phyloP scores from a whole-genome alignment of 2,888 invertebrate genomes.

The Ophraella communa region DNA sequence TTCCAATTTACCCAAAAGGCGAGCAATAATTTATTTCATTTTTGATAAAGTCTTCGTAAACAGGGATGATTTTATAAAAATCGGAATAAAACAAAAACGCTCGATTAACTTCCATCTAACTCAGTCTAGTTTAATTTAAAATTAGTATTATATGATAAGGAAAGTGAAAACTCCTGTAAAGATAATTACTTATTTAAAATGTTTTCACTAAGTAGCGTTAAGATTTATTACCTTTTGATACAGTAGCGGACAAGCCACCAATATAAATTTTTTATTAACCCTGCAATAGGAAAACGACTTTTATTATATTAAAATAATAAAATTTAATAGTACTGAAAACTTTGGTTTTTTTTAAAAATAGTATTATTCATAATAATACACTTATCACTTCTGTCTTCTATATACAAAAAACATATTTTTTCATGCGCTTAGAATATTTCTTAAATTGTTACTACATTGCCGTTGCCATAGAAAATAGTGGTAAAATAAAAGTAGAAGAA shows the following conservation, averaged over 20 bases:
- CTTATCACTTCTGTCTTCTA: no score
- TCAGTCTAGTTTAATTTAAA: constrained; percentile 27
- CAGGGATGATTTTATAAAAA: constrained; percentile 10
- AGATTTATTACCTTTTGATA: constrained; percentile 37
- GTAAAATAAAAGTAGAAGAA: no score
- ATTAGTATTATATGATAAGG: constrained; percentile 45
- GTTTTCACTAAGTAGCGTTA: constrained; percentile 38
- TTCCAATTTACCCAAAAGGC: background rate
- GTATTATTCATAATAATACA: no score
- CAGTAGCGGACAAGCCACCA: background rate
- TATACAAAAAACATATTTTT: no score
- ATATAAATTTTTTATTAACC: no score
- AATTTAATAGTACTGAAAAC: no score
- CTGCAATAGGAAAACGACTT: no score
- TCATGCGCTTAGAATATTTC: no score
- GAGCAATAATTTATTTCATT: background rate
- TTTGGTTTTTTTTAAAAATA: no score
- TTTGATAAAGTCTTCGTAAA: constrained; percentile 1
- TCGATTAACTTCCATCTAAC: constrained; percentile 45
- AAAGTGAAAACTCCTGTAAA: constrained; percentile 50
- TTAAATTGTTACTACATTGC: no score
- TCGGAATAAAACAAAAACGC: constrained; percentile 32
- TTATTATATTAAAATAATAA: no score
- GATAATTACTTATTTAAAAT: constrained; percentile 50
- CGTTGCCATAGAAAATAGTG: no score